Percentiles rank a stretch among this genome's conserved stretches.
Conservation (phyloP, 2,113 vertebrate genomes). For the Rutilus rutilus region DNA sequence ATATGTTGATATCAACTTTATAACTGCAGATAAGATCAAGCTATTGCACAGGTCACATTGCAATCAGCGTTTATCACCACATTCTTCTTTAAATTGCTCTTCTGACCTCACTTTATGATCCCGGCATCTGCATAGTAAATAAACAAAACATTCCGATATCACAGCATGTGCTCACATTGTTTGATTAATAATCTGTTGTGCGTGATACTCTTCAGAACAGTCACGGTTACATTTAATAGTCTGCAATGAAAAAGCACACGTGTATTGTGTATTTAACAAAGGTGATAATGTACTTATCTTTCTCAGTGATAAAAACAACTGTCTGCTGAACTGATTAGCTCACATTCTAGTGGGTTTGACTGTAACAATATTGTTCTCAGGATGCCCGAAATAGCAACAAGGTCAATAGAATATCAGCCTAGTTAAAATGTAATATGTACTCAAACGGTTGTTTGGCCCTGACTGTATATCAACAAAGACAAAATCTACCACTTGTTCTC, state of each 20-base stretch:
- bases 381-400: neutral
- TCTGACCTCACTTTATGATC: neutral
- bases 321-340: neutral
- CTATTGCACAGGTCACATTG: constrained; percentile 29
- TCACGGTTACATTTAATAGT: neutral
- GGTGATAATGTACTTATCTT: neutral
- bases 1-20: neutral
- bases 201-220: neutral
- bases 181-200: neutral
- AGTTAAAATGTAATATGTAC: constrained; percentile 13
- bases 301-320: neutral
- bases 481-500: neutral
- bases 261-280: neutral
- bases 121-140: neutral
- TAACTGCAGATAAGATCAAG: constrained; percentile 3
- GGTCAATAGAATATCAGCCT: neutral
- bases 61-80: neutral
- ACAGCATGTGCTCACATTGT: neutral
- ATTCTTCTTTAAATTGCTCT: neutral
- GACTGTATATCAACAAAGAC: neutral
- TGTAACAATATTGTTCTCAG: neutral
- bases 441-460: neutral
- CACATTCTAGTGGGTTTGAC: neutral
- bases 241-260: neutral
- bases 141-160: neutral